A percentile compares a stretch with the other conserved stretches of the same genome.
Conservation (phyloP, 2,113 vertebrate genomes). For the Andinoacara biseriatus region DNA sequence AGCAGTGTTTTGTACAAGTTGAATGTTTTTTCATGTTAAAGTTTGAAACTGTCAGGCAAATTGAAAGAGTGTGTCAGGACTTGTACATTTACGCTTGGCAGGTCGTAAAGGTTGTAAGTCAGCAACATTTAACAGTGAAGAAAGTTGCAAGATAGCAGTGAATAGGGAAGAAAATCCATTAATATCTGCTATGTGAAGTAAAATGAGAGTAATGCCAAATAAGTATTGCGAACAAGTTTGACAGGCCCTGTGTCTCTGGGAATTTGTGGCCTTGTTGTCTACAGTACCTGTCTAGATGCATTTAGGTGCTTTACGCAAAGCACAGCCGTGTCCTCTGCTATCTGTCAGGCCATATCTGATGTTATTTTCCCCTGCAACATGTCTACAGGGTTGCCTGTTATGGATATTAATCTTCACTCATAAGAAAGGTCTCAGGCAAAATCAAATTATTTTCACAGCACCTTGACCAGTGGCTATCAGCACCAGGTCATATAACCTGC, state of each 20-base stretch:
- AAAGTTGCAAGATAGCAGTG: neutral
- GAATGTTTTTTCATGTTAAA: conserved; percentile 4
- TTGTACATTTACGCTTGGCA: neutral
- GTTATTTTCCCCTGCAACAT: conserved; percentile 21
- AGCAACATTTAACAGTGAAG: neutral
- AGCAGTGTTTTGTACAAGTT: neutral
- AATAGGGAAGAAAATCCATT: neutral
- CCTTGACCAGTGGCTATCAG: neutral
- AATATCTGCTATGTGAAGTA: neutral
- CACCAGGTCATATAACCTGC: neutral
- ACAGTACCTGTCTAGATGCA: conserved; percentile 20
- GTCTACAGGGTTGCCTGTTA: neutral
- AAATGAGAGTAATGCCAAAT: neutral
- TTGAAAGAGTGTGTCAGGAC: neutral
- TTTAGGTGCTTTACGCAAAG: conserved; percentile 6
- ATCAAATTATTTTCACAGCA: conserved; percentile 5
- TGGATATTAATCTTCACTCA: conserved; percentile 29
- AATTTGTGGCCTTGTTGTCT: neutral
- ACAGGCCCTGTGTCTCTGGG: neutral
- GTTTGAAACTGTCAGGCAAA: conserved; percentile 1
- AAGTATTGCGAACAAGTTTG: neutral
- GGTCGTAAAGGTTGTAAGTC: neutral
- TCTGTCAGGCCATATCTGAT: conserved; percentile 21
- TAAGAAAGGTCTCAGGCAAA: conserved; percentile 9
- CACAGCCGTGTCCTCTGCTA: neutral